Conservation (phyloP, 2,888 invertebrate genomes). For the Teinopalpus imperialis region DNA sequence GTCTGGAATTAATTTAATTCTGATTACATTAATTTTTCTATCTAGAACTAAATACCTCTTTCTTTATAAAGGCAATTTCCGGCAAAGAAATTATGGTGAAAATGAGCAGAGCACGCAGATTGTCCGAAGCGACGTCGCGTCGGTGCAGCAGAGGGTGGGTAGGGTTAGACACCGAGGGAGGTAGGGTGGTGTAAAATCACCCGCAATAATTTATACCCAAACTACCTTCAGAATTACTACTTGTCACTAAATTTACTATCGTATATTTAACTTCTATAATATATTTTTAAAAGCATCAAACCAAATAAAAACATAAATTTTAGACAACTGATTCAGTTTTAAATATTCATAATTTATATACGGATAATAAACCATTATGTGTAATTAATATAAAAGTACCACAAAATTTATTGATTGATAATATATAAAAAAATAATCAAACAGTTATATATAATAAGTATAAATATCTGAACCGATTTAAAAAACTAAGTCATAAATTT, state of each 20-base stretch:
- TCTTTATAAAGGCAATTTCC: constrained; percentile 80
- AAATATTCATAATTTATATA: too few relatives aligned
- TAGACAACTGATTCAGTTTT: too few relatives aligned
- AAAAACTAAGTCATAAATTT: too few relatives aligned
- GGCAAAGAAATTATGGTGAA: constrained; percentile 79
- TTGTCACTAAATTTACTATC: constrained; percentile 64
- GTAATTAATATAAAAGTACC: too few relatives aligned
- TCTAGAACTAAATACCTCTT: constrained; percentile 64
- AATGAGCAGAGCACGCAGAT: constrained; percentile 82
- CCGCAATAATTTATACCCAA: constrained; percentile 82
- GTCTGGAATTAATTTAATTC: constrained; percentile 38
- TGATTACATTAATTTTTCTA: constrained; percentile 46
- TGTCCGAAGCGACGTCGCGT: constrained; percentile 78
- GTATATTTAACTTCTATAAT: not conserved
- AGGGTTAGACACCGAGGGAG: constrained; percentile 57
- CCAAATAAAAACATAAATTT: too few relatives aligned
- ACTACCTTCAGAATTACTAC: constrained; percentile 79
- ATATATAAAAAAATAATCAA: too few relatives aligned
- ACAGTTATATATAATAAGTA: too few relatives aligned
- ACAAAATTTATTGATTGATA: too few relatives aligned
- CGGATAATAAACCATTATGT: too few relatives aligned
- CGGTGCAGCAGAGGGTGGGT: constrained; percentile 68
- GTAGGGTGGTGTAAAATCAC: constrained; percentile 77
- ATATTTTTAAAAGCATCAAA: too few relatives aligned
- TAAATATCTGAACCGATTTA: too few relatives aligned